phyloP scores from a whole-genome alignment of 2,797 vertebrate species.

The Fundulus diaphanus region DNA sequence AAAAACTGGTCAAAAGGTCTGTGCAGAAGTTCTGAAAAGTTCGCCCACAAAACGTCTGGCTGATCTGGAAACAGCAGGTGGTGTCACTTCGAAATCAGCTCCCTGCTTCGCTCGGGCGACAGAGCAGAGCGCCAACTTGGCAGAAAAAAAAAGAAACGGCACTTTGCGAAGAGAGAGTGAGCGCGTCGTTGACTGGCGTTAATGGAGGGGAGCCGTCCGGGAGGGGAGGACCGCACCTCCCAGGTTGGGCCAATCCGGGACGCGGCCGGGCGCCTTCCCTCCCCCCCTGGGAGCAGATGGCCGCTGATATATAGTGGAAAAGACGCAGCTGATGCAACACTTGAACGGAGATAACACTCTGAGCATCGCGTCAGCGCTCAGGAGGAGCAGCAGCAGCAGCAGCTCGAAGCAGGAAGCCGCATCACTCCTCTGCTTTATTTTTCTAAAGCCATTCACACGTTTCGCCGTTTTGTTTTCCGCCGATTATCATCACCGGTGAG shows the following conservation, averaged over 20 bases:
- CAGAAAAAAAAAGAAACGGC: not conserved
- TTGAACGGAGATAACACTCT: constrained; percentile 49
- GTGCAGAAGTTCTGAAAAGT: too few species aligned
- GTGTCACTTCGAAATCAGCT: too few species aligned
- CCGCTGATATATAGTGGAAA: constrained; percentile 71
- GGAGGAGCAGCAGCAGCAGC: constrained; percentile 4
- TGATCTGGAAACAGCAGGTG: too few species aligned
- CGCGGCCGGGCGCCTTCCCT: constrained; percentile 65
- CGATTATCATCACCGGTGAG: constrained; percentile 56
- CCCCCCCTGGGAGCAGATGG: constrained; percentile 61
- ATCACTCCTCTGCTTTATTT: not conserved
- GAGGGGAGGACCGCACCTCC: constrained; percentile 79
- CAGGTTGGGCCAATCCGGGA: constrained; percentile 74
- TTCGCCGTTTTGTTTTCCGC: not conserved
- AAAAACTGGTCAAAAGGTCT: not conserved
- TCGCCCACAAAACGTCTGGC: too few species aligned
- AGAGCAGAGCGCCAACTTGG: not conserved
- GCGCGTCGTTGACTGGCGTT: constrained; percentile 31
- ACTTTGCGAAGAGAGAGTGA: not conserved
- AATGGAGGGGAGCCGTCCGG: constrained; percentile 51
- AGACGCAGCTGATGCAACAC: constrained; percentile 82
- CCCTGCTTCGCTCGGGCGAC: not conserved
- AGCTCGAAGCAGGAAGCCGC: constrained; percentile 22
- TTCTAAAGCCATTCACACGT: not conserved
- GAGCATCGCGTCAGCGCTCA: constrained; percentile 22